A percentile compares a stretch with the other conserved stretches of the same genome.
Evolutionary conservation across 2,113 vertebrate species (phyloP).

Genomic region (Oncorhynchus clarkii): DNA sequence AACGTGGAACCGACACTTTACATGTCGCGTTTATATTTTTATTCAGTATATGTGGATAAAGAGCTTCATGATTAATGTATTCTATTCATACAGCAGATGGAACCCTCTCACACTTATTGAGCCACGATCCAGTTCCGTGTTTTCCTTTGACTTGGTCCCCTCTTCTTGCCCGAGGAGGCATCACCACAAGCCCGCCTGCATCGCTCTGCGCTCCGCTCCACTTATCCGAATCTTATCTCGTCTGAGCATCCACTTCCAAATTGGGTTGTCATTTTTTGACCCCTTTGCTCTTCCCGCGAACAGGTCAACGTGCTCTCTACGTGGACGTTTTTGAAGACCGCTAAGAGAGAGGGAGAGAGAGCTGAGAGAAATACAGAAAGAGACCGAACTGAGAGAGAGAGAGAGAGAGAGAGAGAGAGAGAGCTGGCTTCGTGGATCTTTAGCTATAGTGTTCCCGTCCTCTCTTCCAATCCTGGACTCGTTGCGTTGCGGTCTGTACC

Average conservation of each 20-base stretch:
- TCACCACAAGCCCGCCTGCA: slow-evolving; percentile 48
- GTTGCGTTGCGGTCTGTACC: slow-evolving; percentile 47
- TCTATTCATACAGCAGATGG: slow-evolving; percentile 62
- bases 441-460: too few species aligned
- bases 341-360: slow-evolving; percentile 21
- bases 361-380: not conserved
- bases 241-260: slow-evolving; percentile 63
- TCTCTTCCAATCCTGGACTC: slow-evolving; percentile 54
- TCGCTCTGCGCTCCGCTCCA: slow-evolving; percentile 41
- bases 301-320: slow-evolving; percentile 46
- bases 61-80: too few species aligned
- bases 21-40: too few species aligned
- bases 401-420: not conserved
- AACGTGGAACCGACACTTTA: too few species aligned
- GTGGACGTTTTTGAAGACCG: slow-evolving; percentile 56
- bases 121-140: slow-evolving; percentile 66
- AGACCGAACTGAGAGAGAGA: slow-evolving; percentile 17
- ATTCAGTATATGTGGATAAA: too few species aligned
- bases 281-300: slow-evolving; percentile 30
- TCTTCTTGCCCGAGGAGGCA: not conserved
- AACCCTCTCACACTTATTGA: slow-evolving; percentile 65
- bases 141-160: slow-evolving; percentile 56
- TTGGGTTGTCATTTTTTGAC: slow-evolving; percentile 73
- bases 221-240: slow-evolving; percentile 40
- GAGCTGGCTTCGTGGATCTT: not conserved